Evolutionary conservation across 1,140 invertebrate genomes (phyloP), one percentile per base, ranked within the genome.

Genomic region (Limonius californicus): DNA sequence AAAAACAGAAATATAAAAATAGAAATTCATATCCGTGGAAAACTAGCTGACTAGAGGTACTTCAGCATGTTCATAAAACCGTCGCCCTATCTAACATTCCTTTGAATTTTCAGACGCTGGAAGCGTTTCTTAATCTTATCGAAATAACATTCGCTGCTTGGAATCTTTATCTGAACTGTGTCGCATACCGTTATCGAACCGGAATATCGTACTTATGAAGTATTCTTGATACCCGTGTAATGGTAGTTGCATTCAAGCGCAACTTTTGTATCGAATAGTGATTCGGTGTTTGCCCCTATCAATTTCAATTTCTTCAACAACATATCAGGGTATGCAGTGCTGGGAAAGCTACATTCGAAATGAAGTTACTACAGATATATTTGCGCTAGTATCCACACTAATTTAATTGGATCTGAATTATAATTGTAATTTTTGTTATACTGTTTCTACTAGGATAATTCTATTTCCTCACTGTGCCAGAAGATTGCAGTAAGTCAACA

Each of bases 1-100:
- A 18, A 50, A 50, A 50, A 50, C 45, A 50, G 45, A 50, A 50
- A 50, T 50, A 50, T 50, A 50, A 50, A 50, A 50, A 50, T 50
- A 50, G 45, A 50, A 50, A 50, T 50, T 50, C 45, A 50, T 50
- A 50, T 50, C 20, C 16, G 45, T 50, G 45, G 45, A 50, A 50
- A 50, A 50, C 45, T 50, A 50, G 45, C 45, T 50, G 45, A 50
- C 45, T 50, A 12, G 45, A 18, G 45, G 45, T 50, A 50, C 45
- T 50, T 50, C 20, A 50, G 16, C 20, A 50, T 50, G 45, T 50
- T 50, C 45, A 50, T 50, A 50, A 50, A 50, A 50, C 45, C 45
- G 45, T 50, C 45, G 16, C 16, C 20, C 45, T 19, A 45, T 50
- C 14, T 18, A 50, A 50, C 45, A 18, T 50, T 50, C 45, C 16